Base-by-base conservation (phyloP, 2,113 vertebrate species). In the Xenopus laevis region DNA sequence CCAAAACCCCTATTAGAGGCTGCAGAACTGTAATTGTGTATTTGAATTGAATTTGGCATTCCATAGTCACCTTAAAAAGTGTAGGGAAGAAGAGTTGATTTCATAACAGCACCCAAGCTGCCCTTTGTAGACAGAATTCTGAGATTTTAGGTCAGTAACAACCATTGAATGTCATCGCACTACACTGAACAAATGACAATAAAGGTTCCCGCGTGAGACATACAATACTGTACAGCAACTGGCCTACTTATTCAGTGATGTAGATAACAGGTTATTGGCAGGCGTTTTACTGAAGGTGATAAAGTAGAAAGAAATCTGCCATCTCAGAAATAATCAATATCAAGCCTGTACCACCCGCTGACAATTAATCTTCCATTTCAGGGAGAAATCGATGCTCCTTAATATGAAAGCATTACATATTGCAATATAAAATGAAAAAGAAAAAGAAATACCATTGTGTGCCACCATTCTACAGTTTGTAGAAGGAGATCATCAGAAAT, bases 401-500 rank as follows among this genome's bases (percentile, higher is more conserved):
- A 21, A 67, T 68, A 27, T 53, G 23, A 61, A 61, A 60, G 65
- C 50, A 68, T 75, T 68, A 61, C 21, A 59, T 68, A 75, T 61
- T 53, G 65, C 65, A 68, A 40, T 68, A 33, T 68, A 30, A 60
- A 47, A 75, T 67, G 64, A 61, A 68, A 65, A 40, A 40, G 1
- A 27, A 27, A 27, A 27, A 40, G 8, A 40, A 61, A 68, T 62
- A 65, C 68, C 65, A 75, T 74, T 75, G 61, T 52, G 65, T 33
- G 47, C 4, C 23, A 27, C 1, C 23, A 27, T 20, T 16, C 12
- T 11, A 13, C 9, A n/a, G 13, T 68, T 13, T 65, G 18, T 68
- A 53, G 47, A 33, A 18, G 63, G 65, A 30, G 17, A 74, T 68
- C 72, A 74, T 74, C 65, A 68, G 33, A 68, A 67, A 75, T 75